Conservation (phyloP, 2,888 invertebrate genomes). For the Rugalucina vietnamica region DNA sequence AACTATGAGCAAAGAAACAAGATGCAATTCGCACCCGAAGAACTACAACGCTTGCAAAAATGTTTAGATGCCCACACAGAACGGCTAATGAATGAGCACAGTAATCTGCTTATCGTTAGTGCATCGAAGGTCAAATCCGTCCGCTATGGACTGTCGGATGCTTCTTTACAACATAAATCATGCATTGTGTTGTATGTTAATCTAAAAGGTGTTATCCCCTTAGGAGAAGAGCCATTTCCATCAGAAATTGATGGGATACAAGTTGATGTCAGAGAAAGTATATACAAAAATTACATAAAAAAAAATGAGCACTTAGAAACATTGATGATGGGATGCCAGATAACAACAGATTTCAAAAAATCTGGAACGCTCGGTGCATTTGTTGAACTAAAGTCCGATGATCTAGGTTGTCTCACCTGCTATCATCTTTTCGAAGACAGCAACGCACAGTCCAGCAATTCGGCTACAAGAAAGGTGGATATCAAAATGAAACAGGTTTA, state of each 20-base stretch:
- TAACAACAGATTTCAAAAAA: neutral
- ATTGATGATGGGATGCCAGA: neutral
- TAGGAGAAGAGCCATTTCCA: conserved; percentile 15
- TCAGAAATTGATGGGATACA: conserved; percentile 5
- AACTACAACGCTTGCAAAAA: neutral
- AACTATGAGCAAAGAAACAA: neutral
- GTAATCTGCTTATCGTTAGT: conserved; percentile 10
- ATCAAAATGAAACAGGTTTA: too few species aligned
- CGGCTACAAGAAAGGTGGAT: too few species aligned
- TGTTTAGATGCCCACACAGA: neutral
- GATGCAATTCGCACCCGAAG: neutral
- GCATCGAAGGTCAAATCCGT: neutral
- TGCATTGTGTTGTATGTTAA: conserved; percentile 19
- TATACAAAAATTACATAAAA: neutral
- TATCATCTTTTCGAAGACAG: too few species aligned
- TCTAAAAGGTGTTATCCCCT: neutral
- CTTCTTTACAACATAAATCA: neutral
- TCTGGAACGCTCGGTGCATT: neutral
- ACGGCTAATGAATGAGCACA: conserved; percentile 9
- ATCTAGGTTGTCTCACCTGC: neutral
- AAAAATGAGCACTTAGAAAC: neutral
- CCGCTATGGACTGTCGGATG: neutral
- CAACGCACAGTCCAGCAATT: too few species aligned
- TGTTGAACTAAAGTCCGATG: neutral
- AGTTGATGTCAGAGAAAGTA: conserved; percentile 24